A percentile compares a stretch with the other conserved stretches of the same genome.
Conservation (phyloP, 2,888 invertebrate species). For the Syrphus vitripennis region DNA sequence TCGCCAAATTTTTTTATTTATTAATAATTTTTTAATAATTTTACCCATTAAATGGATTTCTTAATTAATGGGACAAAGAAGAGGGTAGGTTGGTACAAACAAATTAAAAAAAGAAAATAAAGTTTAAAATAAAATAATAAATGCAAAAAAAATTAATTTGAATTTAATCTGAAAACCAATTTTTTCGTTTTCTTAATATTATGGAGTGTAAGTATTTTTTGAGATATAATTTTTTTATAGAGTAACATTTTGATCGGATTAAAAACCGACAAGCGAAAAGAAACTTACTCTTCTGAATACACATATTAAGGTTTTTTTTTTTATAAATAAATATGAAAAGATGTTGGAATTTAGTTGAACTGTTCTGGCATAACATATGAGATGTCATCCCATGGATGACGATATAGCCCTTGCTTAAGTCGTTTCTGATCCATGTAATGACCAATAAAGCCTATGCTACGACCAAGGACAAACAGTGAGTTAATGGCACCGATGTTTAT, state of each 20-base stretch:
- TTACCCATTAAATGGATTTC: neutral
- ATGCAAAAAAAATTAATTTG: constrained; percentile 58
- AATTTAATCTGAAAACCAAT: constrained; percentile 58
- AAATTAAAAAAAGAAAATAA: neutral
- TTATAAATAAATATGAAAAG: constrained; percentile 62
- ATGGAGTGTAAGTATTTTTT: constrained; percentile 67
- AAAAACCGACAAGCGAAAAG: constrained; percentile 34
- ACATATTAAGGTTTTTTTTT: constrained; percentile 44
- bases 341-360: constrained; percentile 76
- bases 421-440: constrained; percentile 99
- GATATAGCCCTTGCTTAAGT: constrained; percentile 98
- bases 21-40: neutral
- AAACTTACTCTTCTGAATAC: constrained; percentile 58
- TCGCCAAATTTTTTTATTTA: neutral
- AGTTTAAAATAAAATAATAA: constrained; percentile 35
- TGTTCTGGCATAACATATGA: constrained; percentile 81
- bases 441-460: constrained; percentile 99
- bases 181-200: constrained; percentile 47
- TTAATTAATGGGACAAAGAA: neutral
- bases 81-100: neutral
- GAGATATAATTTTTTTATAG: constrained; percentile 8
- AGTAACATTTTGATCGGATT: constrained; percentile 40
- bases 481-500: constrained; percentile 98
- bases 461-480: constrained; percentile 98
- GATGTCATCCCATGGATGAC: constrained; percentile 99